Conservation (phyloP, 2,113 vertebrate genomes). For the Neomonachus schauinslandi region DNA sequence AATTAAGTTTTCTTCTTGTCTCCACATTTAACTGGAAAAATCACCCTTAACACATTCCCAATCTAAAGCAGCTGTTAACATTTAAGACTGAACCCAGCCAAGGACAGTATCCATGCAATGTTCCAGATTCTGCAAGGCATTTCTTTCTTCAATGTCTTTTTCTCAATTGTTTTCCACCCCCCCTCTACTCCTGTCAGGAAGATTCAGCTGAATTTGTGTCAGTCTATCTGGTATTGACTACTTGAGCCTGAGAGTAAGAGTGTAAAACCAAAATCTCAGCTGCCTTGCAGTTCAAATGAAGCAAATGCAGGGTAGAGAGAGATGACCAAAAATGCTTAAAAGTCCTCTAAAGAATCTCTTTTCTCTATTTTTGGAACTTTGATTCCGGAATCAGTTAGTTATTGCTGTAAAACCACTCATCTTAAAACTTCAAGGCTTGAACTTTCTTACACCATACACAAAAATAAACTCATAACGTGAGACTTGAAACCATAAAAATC, state of each 20-base stretch:
- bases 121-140: background rate
- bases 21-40: slow-evolving; percentile 39
- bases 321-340: background rate
- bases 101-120: background rate
- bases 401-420: slow-evolving; percentile 4
- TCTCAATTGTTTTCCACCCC: background rate
- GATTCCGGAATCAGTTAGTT: background rate
- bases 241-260: background rate
- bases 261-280: background rate
- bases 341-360: background rate
- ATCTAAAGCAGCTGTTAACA: background rate
- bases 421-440: background rate
- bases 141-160: background rate
- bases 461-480: background rate
- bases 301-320: background rate
- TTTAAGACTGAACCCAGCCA: background rate
- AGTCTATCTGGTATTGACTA: background rate
- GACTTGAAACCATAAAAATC: background rate
- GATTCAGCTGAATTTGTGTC: background rate
- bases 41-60: background rate
- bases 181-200: background rate
- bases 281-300: background rate
- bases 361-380: slow-evolving; percentile 5
- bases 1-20: slow-evolving; percentile 28
- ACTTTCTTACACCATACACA: background rate